Conservation (phyloP, 2,113 vertebrate genomes). For the Arenaria interpres region DNA sequence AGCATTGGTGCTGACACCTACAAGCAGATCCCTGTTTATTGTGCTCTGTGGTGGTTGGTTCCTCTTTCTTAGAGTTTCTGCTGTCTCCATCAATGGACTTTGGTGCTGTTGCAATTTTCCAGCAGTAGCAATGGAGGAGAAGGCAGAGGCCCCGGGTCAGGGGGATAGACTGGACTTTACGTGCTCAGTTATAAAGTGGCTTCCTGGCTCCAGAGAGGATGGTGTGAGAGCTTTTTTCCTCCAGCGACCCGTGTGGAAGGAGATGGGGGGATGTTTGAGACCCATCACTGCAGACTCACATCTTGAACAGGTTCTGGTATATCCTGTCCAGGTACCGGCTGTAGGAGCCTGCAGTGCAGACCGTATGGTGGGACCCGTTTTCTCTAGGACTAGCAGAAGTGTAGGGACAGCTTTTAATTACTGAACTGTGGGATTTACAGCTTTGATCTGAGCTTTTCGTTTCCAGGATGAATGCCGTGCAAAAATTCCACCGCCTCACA, state of each 20-base stretch:
- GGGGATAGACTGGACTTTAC: neutral
- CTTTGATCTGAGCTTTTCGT: neutral
- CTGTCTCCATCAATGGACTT: rapidly evolving
- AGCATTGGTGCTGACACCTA: neutral
- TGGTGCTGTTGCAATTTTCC: neutral
- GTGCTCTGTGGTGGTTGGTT: neutral
- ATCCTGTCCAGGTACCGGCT: rapidly evolving
- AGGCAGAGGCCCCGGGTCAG: rapidly evolving
- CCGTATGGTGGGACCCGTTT: rapidly evolving
- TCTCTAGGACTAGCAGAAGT: neutral
- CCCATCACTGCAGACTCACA: neutral
- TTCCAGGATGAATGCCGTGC: neutral
- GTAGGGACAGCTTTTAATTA: neutral
- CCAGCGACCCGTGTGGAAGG: neutral
- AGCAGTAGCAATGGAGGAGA: neutral
- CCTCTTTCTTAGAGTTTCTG: neutral
- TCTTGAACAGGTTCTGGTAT: neutral
- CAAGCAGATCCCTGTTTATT: rapidly evolving
- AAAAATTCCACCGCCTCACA: neutral
- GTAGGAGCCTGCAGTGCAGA: neutral
- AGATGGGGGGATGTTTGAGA: neutral
- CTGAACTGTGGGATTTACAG: neutral
- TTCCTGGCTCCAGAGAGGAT: neutral
- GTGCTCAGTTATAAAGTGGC: neutral
- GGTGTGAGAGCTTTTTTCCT: neutral